Percentiles rank a stretch among this genome's conserved stretches.
Conservation (phyloP, 2,888 invertebrate species). For the Megaustenia siamemsis region DNA sequence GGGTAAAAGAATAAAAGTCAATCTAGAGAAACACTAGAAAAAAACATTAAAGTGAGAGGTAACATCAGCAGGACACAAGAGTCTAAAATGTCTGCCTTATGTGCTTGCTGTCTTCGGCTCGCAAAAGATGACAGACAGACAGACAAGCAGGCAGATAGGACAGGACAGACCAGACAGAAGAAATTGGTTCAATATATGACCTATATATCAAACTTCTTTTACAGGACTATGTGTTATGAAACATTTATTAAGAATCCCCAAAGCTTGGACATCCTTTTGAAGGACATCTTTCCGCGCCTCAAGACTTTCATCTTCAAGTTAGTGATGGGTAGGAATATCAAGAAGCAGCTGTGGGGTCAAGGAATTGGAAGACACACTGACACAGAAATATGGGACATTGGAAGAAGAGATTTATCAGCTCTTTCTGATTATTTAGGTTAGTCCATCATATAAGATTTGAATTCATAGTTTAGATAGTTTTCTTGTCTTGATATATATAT, state of each 20-base stretch:
- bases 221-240: constrained; percentile 76
- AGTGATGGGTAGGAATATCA: constrained; percentile 63
- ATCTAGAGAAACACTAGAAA: too few species aligned
- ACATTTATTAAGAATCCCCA: constrained; percentile 67
- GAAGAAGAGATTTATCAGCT: constrained; percentile 75
- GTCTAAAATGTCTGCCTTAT: too few species aligned
- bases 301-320: constrained; percentile 66
- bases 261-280: constrained; percentile 60
- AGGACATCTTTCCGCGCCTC: constrained; percentile 64
- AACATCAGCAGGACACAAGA: too few species aligned
- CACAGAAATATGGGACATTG: constrained; percentile 77
- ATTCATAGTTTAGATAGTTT: too few species aligned
- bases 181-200: too few species aligned
- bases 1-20: too few species aligned
- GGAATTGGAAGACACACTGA: constrained; percentile 79
- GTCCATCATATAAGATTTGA: background rate
- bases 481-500: too few species aligned
- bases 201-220: background rate
- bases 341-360: constrained; percentile 75
- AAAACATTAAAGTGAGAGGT: too few species aligned
- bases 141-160: too few species aligned
- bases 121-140: too few species aligned
- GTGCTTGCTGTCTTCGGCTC: too few species aligned
- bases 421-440: constrained; percentile 78
- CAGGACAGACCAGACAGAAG: too few species aligned